Base-by-base conservation (phyloP, 2,797 vertebrate species). In the Leontocebus nigricollis region DNA sequence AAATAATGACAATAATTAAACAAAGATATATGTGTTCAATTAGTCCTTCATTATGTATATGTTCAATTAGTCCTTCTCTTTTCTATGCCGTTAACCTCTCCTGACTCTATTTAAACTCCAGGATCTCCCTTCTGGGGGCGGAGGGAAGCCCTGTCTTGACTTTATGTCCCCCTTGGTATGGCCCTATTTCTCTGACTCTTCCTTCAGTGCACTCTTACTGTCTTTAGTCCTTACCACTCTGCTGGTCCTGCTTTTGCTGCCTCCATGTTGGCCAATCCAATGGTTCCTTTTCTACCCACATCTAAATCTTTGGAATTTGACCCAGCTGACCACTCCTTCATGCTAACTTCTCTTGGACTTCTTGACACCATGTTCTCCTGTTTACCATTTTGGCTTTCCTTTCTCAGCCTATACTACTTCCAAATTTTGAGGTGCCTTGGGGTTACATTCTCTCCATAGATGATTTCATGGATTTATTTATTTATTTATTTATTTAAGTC, bases 51-150 rank as follows among this genome's bases (percentile, higher is more conserved):
- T 55, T 55, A 22, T 55, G 52, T 22, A 22, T 17, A n/a, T 67
- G 33, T n/a, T 67, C 33, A 67, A n/a, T 67, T n/a, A n/a, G 36
- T n/a, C 17, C 72, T 10, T 90, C 59, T 84, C 61, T 81, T 95
- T 93, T 52, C 84, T 83, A 9, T 30, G 17, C 30, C 27, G 26
- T 67, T 73, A 61, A 30, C 50, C 36, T 80, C 44, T 73, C 24
- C 64, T 73, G 81, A 50, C 48, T 93, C 70, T 30, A 39, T 22
- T 64, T 48, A 59, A 81, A 81, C 61, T 70, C 46, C 11, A 70
- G 30, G n/a, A 39, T 50, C 7, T 83, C 76, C 82, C 41, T 30
- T 73, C 22, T 48, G 11, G 13, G 75, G 75, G 6, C 50, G 0
- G 0, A 14, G 14, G 19, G 79, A n/a, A 82, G 9, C 36, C 64